Evolutionary conservation across 2,113 vertebrate species (phyloP), one percentile per base, ranked within the genome.

Genomic region (Hippocampus zosterae): DNA sequence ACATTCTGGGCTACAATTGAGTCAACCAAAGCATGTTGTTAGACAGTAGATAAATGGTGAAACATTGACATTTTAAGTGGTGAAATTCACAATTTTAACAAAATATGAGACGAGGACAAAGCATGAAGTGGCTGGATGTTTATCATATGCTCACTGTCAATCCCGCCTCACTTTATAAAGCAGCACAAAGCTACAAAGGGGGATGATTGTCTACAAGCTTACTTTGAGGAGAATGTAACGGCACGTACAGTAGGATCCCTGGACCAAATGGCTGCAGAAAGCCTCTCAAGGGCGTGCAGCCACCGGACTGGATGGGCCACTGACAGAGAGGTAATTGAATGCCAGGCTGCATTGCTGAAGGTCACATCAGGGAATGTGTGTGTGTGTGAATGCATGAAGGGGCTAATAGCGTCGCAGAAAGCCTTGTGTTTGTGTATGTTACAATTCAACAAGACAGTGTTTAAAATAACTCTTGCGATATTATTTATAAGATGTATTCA

Each of bases 261-360:
- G 81, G 83, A 84, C 84, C 2, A 25, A 70, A 80, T n/a, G 79
- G 80, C 80, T 77, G 74, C 77, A 83, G 85, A 73, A 78, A 82
- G 80, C 71, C 56, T 72, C 75, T 91, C 83, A 88, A 88, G 86
- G 87, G 85, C 85, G 55, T 73, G 80, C 75, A 82, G 84, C 84
- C 77, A 81, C 79, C 75, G 81, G 77, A 79, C 88, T 86, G 85
- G 83, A 85, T 76, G 77, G 85, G 81, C 82, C 83, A 83, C 82
- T 86, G 89, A 88, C 84, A 88, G 80, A 82, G 85, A 73, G 77
- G 88, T 90, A 90, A 90, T 83, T 90, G 88, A 92, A 90, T 86
- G 88, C 87, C 83, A 87, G 84, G 73, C 84, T 81, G 80, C 75
- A 74, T 82, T 83, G 80, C 85, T 88, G 88, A 91, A 90, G 89